phyloP scores from a whole-genome alignment of 2,113 vertebrate species.

The Otis tarda region DNA sequence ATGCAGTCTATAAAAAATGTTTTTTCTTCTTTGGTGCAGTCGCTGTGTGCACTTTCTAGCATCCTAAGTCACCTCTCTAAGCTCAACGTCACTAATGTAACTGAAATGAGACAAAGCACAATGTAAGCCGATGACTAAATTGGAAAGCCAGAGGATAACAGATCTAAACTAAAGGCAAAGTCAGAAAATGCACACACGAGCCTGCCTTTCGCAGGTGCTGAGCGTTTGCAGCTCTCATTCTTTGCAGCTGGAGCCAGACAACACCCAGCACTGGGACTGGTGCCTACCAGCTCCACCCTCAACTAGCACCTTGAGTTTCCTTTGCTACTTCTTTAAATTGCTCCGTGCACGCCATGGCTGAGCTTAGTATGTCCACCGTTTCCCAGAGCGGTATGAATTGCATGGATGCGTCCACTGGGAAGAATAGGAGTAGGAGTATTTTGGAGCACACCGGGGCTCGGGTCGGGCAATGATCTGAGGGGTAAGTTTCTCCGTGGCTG shows the following conservation, averaged over 20 bases:
- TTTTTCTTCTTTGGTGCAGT: not conserved
- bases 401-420: constrained; percentile 64
- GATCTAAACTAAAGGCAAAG: not conserved
- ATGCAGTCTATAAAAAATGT: not conserved
- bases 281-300: not conserved
- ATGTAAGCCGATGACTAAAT: not conserved
- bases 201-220: not conserved
- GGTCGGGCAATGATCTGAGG: not conserved
- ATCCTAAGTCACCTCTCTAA: not conserved
- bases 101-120: not conserved
- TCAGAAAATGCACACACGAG: not conserved
- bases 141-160: not conserved
- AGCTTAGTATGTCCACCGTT: not conserved
- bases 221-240: not conserved
- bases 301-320: not conserved
- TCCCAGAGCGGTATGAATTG: not conserved
- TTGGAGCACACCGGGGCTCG: not conserved
- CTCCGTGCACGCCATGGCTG: fast-evolving
- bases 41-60: not conserved
- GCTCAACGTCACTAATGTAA: not conserved
- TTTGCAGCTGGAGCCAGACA: not conserved
- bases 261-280: not conserved
- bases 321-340: not conserved
- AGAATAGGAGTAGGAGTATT: constrained; percentile 53
- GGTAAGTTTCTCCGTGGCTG: not conserved